These are phyloP conservation scores for Cheirogaleus medius DNA, from an alignment of 2,113 vertebrate genomes.

Conservation along the genomic window DNA sequence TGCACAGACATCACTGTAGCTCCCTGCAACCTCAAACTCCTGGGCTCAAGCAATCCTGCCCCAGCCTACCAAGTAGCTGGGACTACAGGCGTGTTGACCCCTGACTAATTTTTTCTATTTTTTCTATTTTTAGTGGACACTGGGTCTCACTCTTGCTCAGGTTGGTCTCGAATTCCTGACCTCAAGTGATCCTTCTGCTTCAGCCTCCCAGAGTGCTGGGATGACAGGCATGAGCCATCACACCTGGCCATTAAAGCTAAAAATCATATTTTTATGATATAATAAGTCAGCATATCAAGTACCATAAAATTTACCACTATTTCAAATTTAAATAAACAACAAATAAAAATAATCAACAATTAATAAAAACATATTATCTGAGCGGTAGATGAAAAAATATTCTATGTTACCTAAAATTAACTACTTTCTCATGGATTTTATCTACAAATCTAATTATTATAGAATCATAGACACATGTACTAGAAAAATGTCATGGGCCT, in stretches of 20 bases:
- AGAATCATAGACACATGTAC: not conserved
- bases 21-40: too few relatives aligned
- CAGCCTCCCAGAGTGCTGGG: too few relatives aligned
- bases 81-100: too few relatives aligned
- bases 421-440: not conserved
- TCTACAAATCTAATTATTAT: not conserved
- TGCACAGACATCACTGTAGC: too few relatives aligned
- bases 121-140: too few relatives aligned
- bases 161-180: too few relatives aligned
- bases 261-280: not conserved
- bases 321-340: not conserved
- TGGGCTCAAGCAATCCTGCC: too few relatives aligned
- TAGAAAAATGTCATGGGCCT: not conserved
- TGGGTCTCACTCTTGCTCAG: too few relatives aligned
- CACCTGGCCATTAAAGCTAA: not conserved
- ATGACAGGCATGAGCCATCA: too few relatives aligned
- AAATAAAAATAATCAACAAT: not conserved
- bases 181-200: too few relatives aligned
- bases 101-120: too few relatives aligned
- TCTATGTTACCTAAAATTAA: not conserved
- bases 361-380: not conserved
- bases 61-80: too few relatives aligned
- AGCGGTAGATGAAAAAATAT: not conserved
- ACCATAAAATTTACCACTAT: not conserved
- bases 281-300: not conserved